Base-by-base conservation (phyloP, 2,888 invertebrate genomes). In the Tortrix viridana region DNA sequence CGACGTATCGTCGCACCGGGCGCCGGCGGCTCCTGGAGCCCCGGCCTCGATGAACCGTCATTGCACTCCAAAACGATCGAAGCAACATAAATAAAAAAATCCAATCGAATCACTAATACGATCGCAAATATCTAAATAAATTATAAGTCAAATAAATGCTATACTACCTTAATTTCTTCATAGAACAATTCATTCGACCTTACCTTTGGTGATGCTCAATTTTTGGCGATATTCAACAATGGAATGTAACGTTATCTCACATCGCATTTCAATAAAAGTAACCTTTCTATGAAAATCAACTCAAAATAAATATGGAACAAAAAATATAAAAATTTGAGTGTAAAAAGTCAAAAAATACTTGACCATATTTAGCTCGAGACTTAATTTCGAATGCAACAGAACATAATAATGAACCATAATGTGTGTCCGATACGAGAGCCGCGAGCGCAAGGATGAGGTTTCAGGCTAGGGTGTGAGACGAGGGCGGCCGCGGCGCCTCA, bases 301-400 rank as follows among this genome's bases (percentile, higher is more conserved):
- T 78, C 79, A 80, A 84, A 87, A 84, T 75, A 82, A 84, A 83
- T 77, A 77, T 79, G 79, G 74, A 71, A 73, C 69, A 70, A 69
- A 69, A 32, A 82, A 80, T 75, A 77, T 73, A 76, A 79, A 86
- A 91, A 92, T 92, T 92, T 92, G 92, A 92, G 92, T 90, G 92
- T 92, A 92, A 92, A 92, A 92, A 92, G 92, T 92, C 90, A 91
- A 92, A 92, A 87, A 92, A 92, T 90, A 86, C 90, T 91, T 92
- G 92, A 92, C 92, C 92, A 92, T 86, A 85, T 84, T 85, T 92
- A 92, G 92, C 92, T 92, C 92, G 92, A 87, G 82, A 84, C 73
- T 79, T 55, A 49, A 62, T 57, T 52, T 62, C 60, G 65, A 86
- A 86, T 82, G 86, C 85, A 90, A 89, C 85, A 85, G 74, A 89